These are phyloP conservation scores for Trichoplusia ni DNA, from an alignment of 1,140 invertebrate species.

Conservation along the genomic window DNA sequence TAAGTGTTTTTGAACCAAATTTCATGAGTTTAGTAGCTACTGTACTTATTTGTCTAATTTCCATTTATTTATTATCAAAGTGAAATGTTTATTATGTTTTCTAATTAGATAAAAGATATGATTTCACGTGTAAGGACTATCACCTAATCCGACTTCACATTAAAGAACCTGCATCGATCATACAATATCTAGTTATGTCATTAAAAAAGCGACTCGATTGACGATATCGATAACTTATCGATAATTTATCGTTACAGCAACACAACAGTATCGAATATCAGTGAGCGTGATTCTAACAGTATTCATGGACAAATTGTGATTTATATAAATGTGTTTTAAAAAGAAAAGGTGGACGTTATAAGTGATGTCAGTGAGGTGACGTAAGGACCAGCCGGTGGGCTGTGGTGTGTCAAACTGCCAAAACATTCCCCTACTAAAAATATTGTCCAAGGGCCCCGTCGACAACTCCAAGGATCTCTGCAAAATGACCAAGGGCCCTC, in stretches of 20 bases:
- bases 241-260: conserved; percentile 25
- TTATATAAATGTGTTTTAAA: conserved; percentile 56
- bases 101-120: neutral
- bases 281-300: conserved; percentile 37
- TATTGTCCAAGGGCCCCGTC: conserved; percentile 73
- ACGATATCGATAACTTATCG: no score
- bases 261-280: conserved; percentile 23
- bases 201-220: conserved; percentile 42
- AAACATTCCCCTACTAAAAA: conserved; percentile 80
- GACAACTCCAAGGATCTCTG: conserved; percentile 69
- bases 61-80: no score
- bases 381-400: conserved; percentile 52
- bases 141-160: conserved; percentile 2
- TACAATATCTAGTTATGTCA: conserved; percentile 33
- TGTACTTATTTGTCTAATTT: no score
- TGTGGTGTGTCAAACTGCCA: conserved; percentile 56
- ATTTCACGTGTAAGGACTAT: conserved; percentile 20
- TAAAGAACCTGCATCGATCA: conserved; percentile 48
- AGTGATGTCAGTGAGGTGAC: conserved; percentile 74
- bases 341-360: conserved; percentile 48
- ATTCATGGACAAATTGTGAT: conserved; percentile 58
- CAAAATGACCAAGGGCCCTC: conserved; percentile 82
- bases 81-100: neutral
- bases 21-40: no score
- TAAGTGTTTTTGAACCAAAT: no score